phyloP scores from a whole-genome alignment of 2,113 vertebrate species.

The Rhinolophus ferrumequinum region DNA sequence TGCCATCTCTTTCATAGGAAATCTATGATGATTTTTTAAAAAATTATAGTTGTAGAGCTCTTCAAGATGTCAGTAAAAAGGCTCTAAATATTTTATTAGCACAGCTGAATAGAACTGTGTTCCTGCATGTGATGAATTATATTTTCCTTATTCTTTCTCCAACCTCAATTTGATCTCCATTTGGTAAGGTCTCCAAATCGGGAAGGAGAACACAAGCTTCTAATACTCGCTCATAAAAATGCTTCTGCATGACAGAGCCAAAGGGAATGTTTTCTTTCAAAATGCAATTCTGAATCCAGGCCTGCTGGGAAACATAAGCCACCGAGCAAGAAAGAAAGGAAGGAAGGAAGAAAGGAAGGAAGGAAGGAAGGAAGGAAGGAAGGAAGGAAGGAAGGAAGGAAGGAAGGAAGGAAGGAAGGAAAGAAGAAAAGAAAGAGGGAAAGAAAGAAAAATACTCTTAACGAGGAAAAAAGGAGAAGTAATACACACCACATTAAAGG shows the following conservation, averaged over 20 bases:
- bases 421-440: too few relatives aligned
- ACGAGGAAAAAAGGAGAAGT: background rate
- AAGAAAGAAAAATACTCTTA: background rate
- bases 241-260: slow-evolving; percentile 81
- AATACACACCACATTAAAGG: background rate
- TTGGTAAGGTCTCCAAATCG: slow-evolving; percentile 87
- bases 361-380: background rate
- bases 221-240: slow-evolving; percentile 85
- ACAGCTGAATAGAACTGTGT: background rate
- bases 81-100: slow-evolving; percentile 3
- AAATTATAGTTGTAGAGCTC: background rate
- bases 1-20: background rate
- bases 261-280: slow-evolving; percentile 90
- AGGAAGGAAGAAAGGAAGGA: background rate
- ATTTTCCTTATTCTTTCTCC: slow-evolving; percentile 86
- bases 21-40: background rate
- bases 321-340: slow-evolving; percentile 79
- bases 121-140: slow-evolving; percentile 11
- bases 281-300: slow-evolving; percentile 89
- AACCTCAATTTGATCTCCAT: slow-evolving; percentile 88
- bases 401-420: background rate
- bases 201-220: slow-evolving; percentile 88
- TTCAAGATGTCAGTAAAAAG: slow-evolving; percentile 10
- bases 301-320: slow-evolving; percentile 89
- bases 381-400: slow-evolving; percentile 61